A percentile compares a stretch with the other conserved stretches of the same genome.
Conservation (phyloP, 2,797 vertebrate genomes). For the Chanos chanos region DNA sequence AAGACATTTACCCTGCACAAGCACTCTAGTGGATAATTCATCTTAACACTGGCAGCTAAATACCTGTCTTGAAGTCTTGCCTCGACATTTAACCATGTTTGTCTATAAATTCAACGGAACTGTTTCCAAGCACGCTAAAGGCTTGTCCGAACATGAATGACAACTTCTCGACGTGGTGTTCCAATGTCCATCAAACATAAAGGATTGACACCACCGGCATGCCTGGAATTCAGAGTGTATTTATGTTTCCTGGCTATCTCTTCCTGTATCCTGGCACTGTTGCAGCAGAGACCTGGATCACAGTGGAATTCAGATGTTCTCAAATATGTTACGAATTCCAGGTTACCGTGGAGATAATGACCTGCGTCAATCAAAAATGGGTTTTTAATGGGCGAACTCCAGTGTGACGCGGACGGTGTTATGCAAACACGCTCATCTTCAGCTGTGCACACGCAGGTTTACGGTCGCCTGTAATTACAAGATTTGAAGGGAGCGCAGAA, state of each 20-base stretch:
- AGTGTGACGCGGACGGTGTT: too few species aligned
- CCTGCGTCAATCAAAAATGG: too few species aligned
- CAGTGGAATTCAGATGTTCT: neutral
- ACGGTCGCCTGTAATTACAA: too few species aligned
- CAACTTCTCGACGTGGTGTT: neutral
- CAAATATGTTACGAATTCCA: neutral
- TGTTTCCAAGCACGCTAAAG: neutral
- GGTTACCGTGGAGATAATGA: neutral
- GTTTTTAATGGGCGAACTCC: too few species aligned
- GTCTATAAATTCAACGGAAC: neutral
- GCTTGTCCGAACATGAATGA: neutral
- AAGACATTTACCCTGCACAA: conserved; percentile 10
- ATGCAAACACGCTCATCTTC: too few species aligned
- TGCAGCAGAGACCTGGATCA: neutral
- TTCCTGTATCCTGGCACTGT: neutral
- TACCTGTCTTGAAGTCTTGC: neutral
- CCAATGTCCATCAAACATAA: neutral
- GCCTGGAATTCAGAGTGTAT: neutral
- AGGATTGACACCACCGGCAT: neutral
- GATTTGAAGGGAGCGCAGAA: too few species aligned
- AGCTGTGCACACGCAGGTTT: too few species aligned
- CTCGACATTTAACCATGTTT: neutral
- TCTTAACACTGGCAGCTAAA: neutral
- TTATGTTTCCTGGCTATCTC: neutral
- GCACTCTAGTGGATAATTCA: neutral